phyloP scores from a whole-genome alignment of 2,888 invertebrate genomes.

The Antheraea yamamai region DNA sequence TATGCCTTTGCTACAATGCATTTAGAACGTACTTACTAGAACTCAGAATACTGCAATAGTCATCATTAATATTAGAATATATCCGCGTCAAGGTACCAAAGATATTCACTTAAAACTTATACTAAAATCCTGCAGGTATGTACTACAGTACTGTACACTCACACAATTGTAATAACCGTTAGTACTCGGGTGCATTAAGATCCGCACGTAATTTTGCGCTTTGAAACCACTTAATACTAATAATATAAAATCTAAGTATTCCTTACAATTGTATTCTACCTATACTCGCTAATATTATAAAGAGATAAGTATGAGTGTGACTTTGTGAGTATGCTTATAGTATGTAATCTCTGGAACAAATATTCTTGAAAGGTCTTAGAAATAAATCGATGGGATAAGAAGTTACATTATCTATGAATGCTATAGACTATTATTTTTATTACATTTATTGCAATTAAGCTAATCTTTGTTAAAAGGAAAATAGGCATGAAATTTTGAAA shows the following conservation, averaged over 20 bases:
- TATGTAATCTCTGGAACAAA: too few relatives aligned
- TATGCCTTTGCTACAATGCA: background rate
- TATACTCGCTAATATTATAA: background rate
- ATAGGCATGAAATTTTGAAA: too few relatives aligned
- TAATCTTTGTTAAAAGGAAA: too few relatives aligned
- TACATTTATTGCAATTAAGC: too few relatives aligned
- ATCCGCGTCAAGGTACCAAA: background rate
- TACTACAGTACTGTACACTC: background rate
- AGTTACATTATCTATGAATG: too few relatives aligned
- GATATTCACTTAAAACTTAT: background rate
- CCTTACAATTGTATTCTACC: background rate
- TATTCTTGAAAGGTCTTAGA: too few relatives aligned
- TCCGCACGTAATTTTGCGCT: background rate
- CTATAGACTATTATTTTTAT: too few relatives aligned
- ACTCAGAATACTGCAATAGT: background rate
- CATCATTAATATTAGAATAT: background rate
- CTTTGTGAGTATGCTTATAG: too few relatives aligned
- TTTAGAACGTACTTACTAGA: background rate
- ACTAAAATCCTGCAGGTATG: background rate
- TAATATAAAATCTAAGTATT: background rate
- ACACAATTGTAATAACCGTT: background rate
- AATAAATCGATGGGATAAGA: too few relatives aligned
- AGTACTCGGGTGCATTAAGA: background rate
- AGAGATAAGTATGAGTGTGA: too few relatives aligned
- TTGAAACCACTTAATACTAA: slow-evolving; percentile 2